Base-by-base conservation (phyloP, 2,888 invertebrate genomes). In the Deroplatys truncata region DNA sequence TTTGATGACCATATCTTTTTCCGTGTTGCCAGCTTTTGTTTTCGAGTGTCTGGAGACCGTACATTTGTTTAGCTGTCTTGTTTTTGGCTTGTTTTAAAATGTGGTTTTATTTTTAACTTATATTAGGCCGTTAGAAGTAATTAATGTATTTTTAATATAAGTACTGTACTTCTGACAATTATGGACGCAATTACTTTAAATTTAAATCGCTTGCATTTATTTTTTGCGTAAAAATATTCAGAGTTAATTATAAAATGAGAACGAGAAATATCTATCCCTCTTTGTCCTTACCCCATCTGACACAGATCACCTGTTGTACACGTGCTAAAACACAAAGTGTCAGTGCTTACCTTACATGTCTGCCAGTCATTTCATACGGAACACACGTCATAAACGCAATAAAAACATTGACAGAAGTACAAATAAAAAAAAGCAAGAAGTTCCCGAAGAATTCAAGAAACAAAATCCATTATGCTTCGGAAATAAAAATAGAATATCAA, bases 291-390 rank as follows among this genome's bases (percentile, higher is more conserved):
- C 20, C 56, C 56, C 56, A 72, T 25, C 7, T 7, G 25, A 25
- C 56, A 15, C 20, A 16, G 25, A 72, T 72, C 56, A 72, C 56
- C 56, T 72, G 56, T 72, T 72, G 4, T 20, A 72, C 56, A 72
- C 25, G 56, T 72, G 56, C 56, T 20, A 25, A 7, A 72, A 72
- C 20, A 72, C 56, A 72, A 72, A 25, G 56, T 20, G 20, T 4
- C 20, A 72, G 7, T 7, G 56, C 56, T 89, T 84, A 89, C 89
- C 89, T 85, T 82, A 82, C 82, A 89, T 89, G n/a, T 35, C 82
- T 85, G 84, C 89, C 85, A 35, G 89, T 85, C 89, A 89, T 89
- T 89, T 89, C 89, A 89, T 85, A 89, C 35, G 85, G 28, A 85
- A 28, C 85, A 85, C 89, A 85, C 85, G 85, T 89, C 87, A 87